A percentile compares a stretch with the other conserved stretches of the same genome.
Evolutionary conservation across 2,113 vertebrate genomes (phyloP).

Genomic region (Vimba vimba): DNA sequence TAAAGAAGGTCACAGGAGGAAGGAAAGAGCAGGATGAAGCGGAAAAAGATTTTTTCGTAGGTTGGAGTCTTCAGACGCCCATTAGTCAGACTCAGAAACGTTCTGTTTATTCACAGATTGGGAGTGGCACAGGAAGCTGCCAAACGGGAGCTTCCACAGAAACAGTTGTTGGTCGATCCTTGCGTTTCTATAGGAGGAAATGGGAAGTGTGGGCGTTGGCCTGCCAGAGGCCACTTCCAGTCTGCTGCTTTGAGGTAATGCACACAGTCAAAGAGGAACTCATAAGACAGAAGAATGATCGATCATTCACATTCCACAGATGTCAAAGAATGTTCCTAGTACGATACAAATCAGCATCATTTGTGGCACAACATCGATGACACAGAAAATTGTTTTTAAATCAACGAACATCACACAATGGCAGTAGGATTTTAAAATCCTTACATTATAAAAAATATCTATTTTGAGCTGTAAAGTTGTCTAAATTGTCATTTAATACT

Average conservation of each 20-base stretch:
- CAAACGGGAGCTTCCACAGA: conserved; percentile 65
- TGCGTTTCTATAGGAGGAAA: conserved; percentile 76
- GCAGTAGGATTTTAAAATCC: not conserved
- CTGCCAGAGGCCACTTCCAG: conserved; percentile 62
- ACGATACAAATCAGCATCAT: not conserved
- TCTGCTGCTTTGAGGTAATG: conserved; percentile 48
- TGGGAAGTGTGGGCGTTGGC: conserved; percentile 63
- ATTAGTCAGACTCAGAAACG: conserved; percentile 45
- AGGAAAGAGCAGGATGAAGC: conserved; percentile 28
- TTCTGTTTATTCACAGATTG: conserved; percentile 65
- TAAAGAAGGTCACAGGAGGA: not conserved
- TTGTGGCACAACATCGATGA: not conserved
- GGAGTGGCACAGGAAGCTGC: conserved; percentile 72
- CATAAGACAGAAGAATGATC: not conserved
- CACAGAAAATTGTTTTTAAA: not conserved
- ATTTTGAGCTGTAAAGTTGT: not conserved
- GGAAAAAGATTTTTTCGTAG: conserved; percentile 15
- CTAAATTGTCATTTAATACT: not conserved
- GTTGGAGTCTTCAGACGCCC: not conserved
- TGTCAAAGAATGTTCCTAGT: not conserved
- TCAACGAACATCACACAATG: not conserved
- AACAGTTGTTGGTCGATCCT: conserved; percentile 61
- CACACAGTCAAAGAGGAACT: conserved; percentile 13
- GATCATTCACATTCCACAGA: not conserved
- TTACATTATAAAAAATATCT: not conserved